Percentiles rank a stretch among this genome's conserved stretches.
Evolutionary conservation across 64 coral and sea anemone genomes (phyloP).

Genomic region (Dendronephthya gigantea): DNA sequence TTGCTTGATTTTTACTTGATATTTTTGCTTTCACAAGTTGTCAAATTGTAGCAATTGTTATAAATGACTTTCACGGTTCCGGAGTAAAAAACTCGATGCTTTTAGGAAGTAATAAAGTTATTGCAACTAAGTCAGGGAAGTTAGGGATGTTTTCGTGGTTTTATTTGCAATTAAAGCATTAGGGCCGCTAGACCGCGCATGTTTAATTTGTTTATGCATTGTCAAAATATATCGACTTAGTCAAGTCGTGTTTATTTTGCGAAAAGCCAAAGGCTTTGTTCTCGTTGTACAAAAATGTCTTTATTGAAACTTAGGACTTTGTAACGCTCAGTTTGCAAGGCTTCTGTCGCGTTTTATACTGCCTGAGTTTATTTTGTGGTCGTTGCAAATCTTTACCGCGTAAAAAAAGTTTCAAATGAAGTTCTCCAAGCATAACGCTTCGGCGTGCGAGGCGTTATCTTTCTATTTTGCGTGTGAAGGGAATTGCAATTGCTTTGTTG

Average conservation of each 20-base stretch:
- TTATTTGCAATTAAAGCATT: background rate
- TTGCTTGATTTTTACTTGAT: background rate
- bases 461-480: background rate
- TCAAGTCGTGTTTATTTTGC: no score
- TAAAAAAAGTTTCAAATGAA: background rate
- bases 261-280: no score
- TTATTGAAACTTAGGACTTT: no score
- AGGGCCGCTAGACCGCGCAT: no score
- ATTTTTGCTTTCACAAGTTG: background rate
- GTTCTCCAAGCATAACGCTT: background rate
- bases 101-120: background rate
- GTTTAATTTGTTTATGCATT: no score
- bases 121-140: background rate
- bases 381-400: no score
- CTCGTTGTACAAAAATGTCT: no score
- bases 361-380: no score
- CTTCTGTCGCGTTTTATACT: no score
- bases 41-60: background rate
- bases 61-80: background rate
- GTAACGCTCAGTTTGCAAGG: no score
- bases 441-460: background rate
- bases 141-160: background rate
- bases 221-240: no score
- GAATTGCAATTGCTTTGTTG: background rate
- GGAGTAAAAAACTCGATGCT: background rate